Conservation (phyloP, 1,140 invertebrate genomes). For the Anagrus nilaparvatae region DNA sequence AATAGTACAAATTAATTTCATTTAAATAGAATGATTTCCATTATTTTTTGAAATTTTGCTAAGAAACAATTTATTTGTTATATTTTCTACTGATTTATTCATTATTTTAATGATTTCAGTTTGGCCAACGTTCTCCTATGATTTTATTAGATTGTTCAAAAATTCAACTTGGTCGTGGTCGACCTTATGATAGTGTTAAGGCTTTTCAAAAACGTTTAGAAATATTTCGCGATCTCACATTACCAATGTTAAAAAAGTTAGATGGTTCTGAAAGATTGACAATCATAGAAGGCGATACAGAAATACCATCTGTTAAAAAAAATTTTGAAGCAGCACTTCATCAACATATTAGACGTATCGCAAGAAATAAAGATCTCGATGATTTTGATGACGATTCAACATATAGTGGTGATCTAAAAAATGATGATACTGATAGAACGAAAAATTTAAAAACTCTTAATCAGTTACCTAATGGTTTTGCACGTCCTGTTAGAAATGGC, state of each 20-base stretch:
- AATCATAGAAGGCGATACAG: slow-evolving; percentile 74
- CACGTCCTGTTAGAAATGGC: too few relatives aligned
- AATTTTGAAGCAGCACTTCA: slow-evolving; percentile 61
- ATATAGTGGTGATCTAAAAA: too few relatives aligned
- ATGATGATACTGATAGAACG: too few relatives aligned
- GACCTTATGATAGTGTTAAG: slow-evolving; percentile 73
- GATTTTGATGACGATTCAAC: too few relatives aligned
- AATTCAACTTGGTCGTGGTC: slow-evolving; percentile 65
- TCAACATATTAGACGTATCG: slow-evolving; percentile 49
- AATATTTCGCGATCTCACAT: slow-evolving; percentile 72
- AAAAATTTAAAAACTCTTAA: too few relatives aligned
- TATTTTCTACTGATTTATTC: too few relatives aligned
- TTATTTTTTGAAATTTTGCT: too few relatives aligned
- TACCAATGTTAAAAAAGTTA: slow-evolving; percentile 76
- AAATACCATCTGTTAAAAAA: slow-evolving; percentile 59
- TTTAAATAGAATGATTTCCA: too few relatives aligned
- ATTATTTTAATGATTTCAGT: slow-evolving; percentile 47
- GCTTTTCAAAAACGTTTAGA: slow-evolving; percentile 72
- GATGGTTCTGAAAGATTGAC: slow-evolving; percentile 67
- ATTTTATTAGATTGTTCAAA: slow-evolving; percentile 78
- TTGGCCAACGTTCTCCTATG: slow-evolving; percentile 59
- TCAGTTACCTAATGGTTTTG: too few relatives aligned
- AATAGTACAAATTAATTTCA: too few relatives aligned
- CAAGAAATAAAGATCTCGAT: too few relatives aligned
- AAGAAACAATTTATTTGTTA: too few relatives aligned